These are phyloP conservation scores for Cyanoliseus patagonus DNA, from an alignment of 2,113 vertebrate species.

Conservation along the genomic window DNA sequence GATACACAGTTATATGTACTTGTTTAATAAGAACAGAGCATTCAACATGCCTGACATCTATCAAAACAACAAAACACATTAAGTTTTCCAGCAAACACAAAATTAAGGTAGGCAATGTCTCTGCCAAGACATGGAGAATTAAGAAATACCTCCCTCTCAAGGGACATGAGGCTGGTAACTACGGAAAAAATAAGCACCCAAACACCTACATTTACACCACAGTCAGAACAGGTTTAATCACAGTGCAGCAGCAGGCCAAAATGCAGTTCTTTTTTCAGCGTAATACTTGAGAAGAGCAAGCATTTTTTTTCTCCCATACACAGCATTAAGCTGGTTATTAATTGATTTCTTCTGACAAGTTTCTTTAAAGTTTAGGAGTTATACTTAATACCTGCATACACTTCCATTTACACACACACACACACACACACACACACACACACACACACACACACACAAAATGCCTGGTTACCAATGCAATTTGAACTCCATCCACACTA, in stretches of 20 bases:
- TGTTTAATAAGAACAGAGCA: not conserved
- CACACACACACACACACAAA: not conserved
- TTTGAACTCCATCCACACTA: not conserved
- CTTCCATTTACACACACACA: not conserved
- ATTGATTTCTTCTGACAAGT: not conserved
- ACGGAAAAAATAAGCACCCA: not conserved
- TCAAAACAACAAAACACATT: not conserved
- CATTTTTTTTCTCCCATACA: not conserved
- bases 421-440: not conserved
- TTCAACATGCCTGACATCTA: not conserved
- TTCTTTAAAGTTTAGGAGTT: not conserved
- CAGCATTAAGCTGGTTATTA: not conserved
- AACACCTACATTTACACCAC: not conserved
- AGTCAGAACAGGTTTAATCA: not conserved
- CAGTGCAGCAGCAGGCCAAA: not conserved
- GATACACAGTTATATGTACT: not conserved
- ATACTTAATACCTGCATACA: not conserved
- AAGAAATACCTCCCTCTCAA: fast-evolving
- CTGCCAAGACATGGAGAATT: not conserved
- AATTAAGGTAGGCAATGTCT: not conserved
- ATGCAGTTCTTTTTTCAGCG: not conserved
- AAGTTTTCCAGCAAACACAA: not conserved
- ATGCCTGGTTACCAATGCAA: not conserved
- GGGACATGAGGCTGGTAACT: not conserved
- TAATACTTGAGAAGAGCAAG: not conserved